phyloP scores from a whole-genome alignment of 2,888 invertebrate species.

The Enoplolaimus lenunculus region DNA sequence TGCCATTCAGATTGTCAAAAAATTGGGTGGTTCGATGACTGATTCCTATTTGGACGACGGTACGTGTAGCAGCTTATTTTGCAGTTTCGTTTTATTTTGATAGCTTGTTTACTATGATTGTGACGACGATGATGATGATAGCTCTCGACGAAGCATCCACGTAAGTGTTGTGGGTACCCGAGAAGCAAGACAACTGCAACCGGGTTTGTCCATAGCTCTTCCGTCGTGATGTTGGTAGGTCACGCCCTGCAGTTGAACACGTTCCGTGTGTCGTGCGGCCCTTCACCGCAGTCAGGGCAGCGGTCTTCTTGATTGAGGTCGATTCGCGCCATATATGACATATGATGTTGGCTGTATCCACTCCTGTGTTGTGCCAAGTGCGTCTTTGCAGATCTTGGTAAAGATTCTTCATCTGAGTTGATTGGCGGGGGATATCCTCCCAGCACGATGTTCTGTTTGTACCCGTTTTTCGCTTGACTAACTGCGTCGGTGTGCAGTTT shows the following conservation, averaged over 20 bases:
- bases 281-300: not conserved
- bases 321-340: not conserved
- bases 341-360: not conserved
- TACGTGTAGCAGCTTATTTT: slow-evolving; percentile 28
- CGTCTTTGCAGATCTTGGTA: not conserved
- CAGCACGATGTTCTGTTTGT: not conserved
- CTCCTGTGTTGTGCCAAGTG: not conserved
- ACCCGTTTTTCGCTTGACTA: slow-evolving; percentile 6
- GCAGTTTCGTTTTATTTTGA: not conserved
- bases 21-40: slow-evolving; percentile 73
- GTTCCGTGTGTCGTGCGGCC: not conserved
- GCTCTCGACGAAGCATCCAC: slow-evolving; percentile 3
- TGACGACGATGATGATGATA: slow-evolving; percentile 1
- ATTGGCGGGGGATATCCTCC: not conserved
- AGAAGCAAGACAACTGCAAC: not conserved
- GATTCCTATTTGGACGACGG: slow-evolving; percentile 83
- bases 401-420: not conserved
- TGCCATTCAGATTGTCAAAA: slow-evolving; percentile 94
- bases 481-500: no score
- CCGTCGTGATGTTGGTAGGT: not conserved
- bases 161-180: not conserved
- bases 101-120: not conserved
- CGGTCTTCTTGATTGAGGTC: not conserved
- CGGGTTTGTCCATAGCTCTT: not conserved
- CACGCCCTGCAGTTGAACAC: not conserved